Conservation (phyloP, 2,888 invertebrate genomes). For the Tolmerus cingulatus region DNA sequence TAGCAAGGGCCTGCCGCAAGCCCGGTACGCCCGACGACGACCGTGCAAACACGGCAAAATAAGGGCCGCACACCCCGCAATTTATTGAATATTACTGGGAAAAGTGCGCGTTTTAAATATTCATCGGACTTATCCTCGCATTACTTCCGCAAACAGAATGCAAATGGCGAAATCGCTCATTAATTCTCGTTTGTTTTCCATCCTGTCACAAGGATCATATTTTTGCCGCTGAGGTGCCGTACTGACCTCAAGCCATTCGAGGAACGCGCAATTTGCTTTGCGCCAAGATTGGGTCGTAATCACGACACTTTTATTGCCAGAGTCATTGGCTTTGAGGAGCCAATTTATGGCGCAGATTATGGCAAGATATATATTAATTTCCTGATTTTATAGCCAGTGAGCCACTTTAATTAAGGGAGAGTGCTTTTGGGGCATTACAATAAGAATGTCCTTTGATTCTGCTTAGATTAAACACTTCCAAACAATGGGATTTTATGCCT, state of each 20-base stretch:
- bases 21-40: neutral
- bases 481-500: neutral
- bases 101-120: conserved; percentile 3
- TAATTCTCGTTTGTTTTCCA: conserved; percentile 3
- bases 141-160: conserved; percentile 1
- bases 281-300: neutral
- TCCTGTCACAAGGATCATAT: neutral
- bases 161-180: neutral
- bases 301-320: neutral
- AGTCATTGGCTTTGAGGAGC: neutral
- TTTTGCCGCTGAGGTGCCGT: neutral
- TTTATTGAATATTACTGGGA: neutral
- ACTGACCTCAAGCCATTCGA: neutral
- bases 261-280: neutral
- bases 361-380: neutral
- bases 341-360: neutral
- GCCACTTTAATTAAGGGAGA: neutral
- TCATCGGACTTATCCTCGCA: neutral
- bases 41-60: neutral
- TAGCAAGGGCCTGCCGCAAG: neutral
- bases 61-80: neutral
- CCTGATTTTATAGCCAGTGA: neutral
- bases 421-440: neutral
- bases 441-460: neutral
- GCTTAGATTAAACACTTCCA: neutral